A percentile compares a stretch with the other conserved stretches of the same genome.
phyloP scores from a whole-genome alignment of 2,888 invertebrate genomes.

The Meganola albula region DNA sequence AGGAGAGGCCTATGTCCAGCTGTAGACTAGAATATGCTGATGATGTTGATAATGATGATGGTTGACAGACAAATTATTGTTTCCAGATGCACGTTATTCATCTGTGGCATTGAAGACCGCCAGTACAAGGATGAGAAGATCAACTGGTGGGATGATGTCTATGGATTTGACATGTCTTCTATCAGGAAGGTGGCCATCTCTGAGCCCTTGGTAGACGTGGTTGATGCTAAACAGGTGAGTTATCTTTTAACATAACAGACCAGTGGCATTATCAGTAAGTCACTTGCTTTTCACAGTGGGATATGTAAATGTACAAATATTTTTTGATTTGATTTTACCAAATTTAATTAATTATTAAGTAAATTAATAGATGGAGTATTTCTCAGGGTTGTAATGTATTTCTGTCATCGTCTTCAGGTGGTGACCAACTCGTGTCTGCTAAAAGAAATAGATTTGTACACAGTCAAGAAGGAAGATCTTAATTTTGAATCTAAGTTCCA shows the following conservation, averaged over 20 bases:
- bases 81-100: conserved; percentile 90
- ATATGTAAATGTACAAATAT: too few relatives aligned
- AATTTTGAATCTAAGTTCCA: conserved; percentile 93
- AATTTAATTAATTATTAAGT: too few relatives aligned
- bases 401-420: conserved; percentile 80
- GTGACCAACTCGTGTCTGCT: conserved; percentile 96
- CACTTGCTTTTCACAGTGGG: too few relatives aligned
- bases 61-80: too few relatives aligned
- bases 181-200: conserved; percentile 98
- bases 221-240: conserved; percentile 94
- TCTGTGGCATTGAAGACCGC: conserved; percentile 96
- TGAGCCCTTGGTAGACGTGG: conserved; percentile 98
- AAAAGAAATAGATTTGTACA: conserved; percentile 99
- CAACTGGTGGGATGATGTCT: conserved; percentile 99
- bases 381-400: too few relatives aligned
- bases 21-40: too few relatives aligned
- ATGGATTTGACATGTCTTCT: conserved; percentile 99
- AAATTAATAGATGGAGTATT: too few relatives aligned
- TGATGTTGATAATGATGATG: too few relatives aligned
- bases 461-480: conserved; percentile 96
- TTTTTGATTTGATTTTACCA: too few relatives aligned
- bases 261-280: too few relatives aligned
- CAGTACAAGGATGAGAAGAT: conserved; percentile 99
- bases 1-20: too few relatives aligned
- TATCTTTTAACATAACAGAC: too few relatives aligned